Percentiles rank a stretch among this genome's conserved stretches.
Evolutionary conservation across 2,888 invertebrate species (phyloP).

Genomic region (Thecophora atra): DNA sequence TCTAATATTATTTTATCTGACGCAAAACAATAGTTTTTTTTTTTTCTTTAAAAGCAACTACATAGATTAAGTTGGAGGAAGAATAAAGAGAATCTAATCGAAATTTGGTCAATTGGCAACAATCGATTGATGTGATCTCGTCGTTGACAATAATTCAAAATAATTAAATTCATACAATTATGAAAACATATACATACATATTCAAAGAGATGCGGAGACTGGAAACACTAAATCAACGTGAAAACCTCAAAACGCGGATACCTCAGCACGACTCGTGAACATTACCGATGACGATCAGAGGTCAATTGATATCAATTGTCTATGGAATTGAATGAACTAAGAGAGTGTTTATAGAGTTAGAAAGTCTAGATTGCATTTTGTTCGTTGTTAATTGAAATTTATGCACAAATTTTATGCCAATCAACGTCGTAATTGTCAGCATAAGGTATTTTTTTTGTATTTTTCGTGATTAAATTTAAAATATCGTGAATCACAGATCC

Average conservation of each 20-base stretch:
- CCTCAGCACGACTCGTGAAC: no score
- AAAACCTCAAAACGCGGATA: no score
- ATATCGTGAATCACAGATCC: no score
- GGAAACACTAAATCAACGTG: no score
- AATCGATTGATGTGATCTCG: background rate
- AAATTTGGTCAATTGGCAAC: no score
- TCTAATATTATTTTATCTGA: no score
- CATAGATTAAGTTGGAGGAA: no score
- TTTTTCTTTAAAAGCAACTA: no score
- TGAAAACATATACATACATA: background rate
- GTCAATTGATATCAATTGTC: constrained; percentile 29
- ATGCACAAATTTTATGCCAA: background rate
- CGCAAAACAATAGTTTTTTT: no score
- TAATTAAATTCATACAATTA: constrained; percentile 13
- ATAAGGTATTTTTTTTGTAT: background rate
- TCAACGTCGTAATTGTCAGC: background rate
- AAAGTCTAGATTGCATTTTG: background rate
- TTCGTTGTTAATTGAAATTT: background rate
- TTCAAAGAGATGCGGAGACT: no score
- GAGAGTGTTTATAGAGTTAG: background rate
- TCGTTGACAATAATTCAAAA: background rate
- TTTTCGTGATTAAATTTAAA: no score
- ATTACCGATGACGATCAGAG: background rate
- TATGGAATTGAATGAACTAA: constrained; percentile 1
- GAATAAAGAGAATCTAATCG: no score